Evolutionary conservation across 1,140 invertebrate species (phyloP), one percentile per base, ranked within the genome.

Genomic region (Pseudomyrmex concolor): DNA sequence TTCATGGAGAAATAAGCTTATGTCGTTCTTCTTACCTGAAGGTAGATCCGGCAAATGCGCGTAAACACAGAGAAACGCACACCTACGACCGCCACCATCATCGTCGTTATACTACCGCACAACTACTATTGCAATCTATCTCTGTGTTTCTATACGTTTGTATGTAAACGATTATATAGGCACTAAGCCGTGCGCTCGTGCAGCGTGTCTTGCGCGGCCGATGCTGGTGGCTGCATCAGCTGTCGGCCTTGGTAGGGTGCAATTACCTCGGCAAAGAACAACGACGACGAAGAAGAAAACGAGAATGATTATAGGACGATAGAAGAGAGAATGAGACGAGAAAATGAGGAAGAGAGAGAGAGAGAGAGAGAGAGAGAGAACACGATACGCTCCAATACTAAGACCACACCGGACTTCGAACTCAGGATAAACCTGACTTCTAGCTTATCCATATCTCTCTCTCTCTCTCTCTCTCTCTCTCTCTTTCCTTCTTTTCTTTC

Each of bases 221-320:
- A 72, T 84, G 87, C 80, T 91, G 90, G 89, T 91, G 90, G 87
- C 92, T 92, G 93, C 92, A 94, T 94, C 93, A 94, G 93, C 93
- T 94, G 93, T 93, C 93, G 93, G 91, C 93, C 93, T 94, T 94
- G 93, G 93, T 92, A 93, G 93, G 93, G 93, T 93, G 92, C 93
- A 93, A 94, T 94, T 94, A 94, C 93, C 93, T 91, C 93, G 91
- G 85, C 92, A 87, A 86, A 87, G 89, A 90, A 89, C 88, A 92
- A 87, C 90, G 91, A 91, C 91, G 89, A 89, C 86, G 90, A 62
- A 84, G 81, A 73, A 70, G 80, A 80, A 62, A 74, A 84, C 54
- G 74, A 78, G 51, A 48, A 80, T 45, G 81, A 78, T 67, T 74
- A 78, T 59, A 67, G 34, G 48, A 78, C 48, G 60, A 70, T 59